phyloP scores from a whole-genome alignment of 35 echinoderm and acorn worm species.

The Anneissia japonica region DNA sequence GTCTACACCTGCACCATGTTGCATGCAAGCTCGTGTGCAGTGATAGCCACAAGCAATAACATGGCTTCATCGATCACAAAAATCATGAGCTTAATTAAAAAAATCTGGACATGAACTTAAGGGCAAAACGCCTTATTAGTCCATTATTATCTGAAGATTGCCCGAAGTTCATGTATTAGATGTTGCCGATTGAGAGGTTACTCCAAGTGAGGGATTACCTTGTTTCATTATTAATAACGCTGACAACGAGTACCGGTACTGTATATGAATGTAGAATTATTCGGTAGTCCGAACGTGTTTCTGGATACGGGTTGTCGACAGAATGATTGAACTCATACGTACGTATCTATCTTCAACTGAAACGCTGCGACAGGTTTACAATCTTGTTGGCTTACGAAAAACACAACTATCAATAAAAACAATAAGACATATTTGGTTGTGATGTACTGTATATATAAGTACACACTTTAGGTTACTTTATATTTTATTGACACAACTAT shows the following conservation, averaged over 20 bases:
- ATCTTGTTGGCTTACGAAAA: background rate
- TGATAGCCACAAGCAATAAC: no score
- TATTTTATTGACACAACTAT: no score
- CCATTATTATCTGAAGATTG: background rate
- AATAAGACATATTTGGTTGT: no score
- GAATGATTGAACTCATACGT: background rate
- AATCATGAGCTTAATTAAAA: background rate
- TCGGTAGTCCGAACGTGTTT: background rate
- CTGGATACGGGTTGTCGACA: background rate
- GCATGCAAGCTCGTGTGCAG: no score
- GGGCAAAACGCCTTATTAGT: background rate
- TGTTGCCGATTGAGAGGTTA: background rate
- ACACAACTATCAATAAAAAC: no score
- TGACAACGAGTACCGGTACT: background rate
- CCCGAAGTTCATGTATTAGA: background rate
- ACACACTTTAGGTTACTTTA: no score
- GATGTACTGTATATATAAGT: no score
- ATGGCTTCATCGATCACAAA: background rate
- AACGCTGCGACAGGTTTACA: background rate
- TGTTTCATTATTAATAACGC: background rate
- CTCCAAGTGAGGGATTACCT: background rate
- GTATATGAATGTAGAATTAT: background rate
- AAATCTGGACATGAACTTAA: background rate
- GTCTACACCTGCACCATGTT: no score
- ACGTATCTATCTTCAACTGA: background rate